A percentile compares a stretch with the other conserved stretches of the same genome.
phyloP scores from a whole-genome alignment of 2,797 vertebrate genomes.

The Pseudochirops cupreus region DNA sequence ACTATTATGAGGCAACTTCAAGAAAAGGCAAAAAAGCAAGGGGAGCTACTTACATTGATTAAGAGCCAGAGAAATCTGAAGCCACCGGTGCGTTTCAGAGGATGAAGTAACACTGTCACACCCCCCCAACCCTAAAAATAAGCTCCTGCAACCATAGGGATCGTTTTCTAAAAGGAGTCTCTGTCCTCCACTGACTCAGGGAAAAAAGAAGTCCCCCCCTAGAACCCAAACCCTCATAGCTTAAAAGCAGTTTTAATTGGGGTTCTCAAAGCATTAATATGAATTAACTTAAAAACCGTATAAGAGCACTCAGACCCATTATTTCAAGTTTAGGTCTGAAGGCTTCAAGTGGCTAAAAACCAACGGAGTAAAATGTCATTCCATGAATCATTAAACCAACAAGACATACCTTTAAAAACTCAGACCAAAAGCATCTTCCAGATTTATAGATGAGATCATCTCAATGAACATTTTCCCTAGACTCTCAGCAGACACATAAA shows the following conservation, averaged over 20 bases:
- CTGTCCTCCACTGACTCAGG: conserved; percentile 45
- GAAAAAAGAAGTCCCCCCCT: conserved; percentile 56
- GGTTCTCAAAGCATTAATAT: background rate
- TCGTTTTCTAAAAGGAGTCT: conserved; percentile 70
- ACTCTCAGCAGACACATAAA: background rate
- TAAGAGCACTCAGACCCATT: background rate
- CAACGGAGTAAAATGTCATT: background rate
- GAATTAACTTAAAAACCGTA: background rate
- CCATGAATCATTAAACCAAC: background rate
- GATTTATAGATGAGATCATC: background rate
- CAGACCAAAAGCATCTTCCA: background rate
- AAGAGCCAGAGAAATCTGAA: conserved; percentile 77
- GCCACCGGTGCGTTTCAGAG: conserved; percentile 64
- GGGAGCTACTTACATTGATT: conserved; percentile 63
- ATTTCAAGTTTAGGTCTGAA: background rate
- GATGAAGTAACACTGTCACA: conserved; percentile 75
- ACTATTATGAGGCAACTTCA: conserved; percentile 15
- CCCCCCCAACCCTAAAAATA: conserved; percentile 82
- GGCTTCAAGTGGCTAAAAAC: background rate
- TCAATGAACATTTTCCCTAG: background rate
- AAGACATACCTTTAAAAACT: background rate
- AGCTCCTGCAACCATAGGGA: conserved; percentile 44
- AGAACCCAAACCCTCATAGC: conserved; percentile 57
- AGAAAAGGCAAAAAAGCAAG: conserved; percentile 4
- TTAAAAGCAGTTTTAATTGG: background rate